These are phyloP conservation scores for Drosophila ambigua DNA, from an alignment of 1,140 invertebrate species.

Conservation along the genomic window DNA sequence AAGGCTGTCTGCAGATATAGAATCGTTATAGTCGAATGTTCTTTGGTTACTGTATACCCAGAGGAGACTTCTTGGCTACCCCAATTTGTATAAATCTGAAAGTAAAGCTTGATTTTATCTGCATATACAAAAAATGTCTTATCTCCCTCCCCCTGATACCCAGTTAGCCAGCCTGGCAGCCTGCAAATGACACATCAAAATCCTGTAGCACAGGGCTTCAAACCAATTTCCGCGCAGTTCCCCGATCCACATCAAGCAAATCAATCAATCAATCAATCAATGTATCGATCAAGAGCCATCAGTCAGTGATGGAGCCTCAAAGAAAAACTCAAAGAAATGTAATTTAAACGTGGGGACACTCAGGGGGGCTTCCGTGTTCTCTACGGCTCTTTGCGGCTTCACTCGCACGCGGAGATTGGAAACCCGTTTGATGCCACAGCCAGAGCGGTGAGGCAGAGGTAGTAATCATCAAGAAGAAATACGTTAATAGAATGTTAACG, in stretches of 20 bases:
- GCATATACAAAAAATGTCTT: too few species aligned
- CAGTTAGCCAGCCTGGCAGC: too few species aligned
- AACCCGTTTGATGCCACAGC: conserved; percentile 66
- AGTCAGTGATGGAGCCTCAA: conserved; percentile 27
- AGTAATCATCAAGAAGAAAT: conserved; percentile 43
- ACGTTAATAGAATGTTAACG: conserved; percentile 76
- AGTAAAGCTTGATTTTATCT: neutral
- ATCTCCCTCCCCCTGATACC: too few species aligned
- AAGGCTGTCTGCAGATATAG: neutral
- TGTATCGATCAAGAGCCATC: conserved; percentile 59
- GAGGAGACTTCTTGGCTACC: neutral
- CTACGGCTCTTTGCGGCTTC: conserved; percentile 6
- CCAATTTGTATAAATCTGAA: neutral
- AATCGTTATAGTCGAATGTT: too few species aligned
- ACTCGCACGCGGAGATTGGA: conserved; percentile 26
- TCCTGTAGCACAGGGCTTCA: neutral
- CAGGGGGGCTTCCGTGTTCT: conserved; percentile 42
- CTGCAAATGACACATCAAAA: neutral
- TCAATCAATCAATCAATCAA: conserved; percentile 64
- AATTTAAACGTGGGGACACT: conserved; percentile 49
- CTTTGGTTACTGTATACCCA: too few species aligned
- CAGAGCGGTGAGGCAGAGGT: conserved; percentile 12
- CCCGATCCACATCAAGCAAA: conserved; percentile 46
- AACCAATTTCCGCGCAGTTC: conserved; percentile 11
- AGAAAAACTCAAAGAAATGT: conserved; percentile 55